Conservation (phyloP, 1,140 invertebrate genomes). For the Leptopilina clavipes region DNA sequence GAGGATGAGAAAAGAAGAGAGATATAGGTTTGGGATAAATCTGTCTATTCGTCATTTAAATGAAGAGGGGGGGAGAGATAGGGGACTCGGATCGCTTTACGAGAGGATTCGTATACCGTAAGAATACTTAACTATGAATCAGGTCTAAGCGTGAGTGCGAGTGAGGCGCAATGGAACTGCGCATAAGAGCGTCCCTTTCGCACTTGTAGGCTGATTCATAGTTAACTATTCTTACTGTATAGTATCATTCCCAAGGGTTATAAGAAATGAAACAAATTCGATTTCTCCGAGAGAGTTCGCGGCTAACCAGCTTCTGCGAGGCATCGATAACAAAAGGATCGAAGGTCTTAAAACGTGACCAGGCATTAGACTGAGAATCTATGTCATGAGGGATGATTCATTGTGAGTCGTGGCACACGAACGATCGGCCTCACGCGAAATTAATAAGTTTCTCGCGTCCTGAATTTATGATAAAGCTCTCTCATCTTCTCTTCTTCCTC, state of each 20-base stretch:
- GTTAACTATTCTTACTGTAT: no score
- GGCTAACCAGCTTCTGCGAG: not conserved
- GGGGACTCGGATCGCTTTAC: not conserved
- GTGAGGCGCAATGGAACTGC: no score
- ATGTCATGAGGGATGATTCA: slow-evolving; percentile 39
- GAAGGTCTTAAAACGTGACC: slow-evolving; percentile 36
- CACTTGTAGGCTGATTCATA: no score
- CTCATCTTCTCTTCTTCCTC: no score
- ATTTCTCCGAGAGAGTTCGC: slow-evolving; percentile 21
- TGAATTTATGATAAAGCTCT: slow-evolving; percentile 3
- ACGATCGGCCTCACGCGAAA: slow-evolving; percentile 25
- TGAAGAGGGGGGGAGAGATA: not conserved
- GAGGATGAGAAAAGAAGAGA: not conserved
- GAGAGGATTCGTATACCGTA: not conserved
- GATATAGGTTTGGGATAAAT: slow-evolving; percentile 1
- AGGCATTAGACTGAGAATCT: slow-evolving; percentile 2
- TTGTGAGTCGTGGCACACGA: slow-evolving; percentile 36
- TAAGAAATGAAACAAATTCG: slow-evolving; percentile 11
- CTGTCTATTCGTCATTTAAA: slow-evolving; percentile 20
- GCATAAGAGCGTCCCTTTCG: no score
- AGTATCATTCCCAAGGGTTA: not conserved
- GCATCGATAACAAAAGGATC: slow-evolving; percentile 37
- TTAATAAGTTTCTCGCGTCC: slow-evolving; percentile 37
- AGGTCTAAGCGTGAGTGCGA: no score
- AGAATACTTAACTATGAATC: no score